Evolutionary conservation across 2,888 invertebrate species (phyloP).

Genomic region (Drosophila quinaria): DNA sequence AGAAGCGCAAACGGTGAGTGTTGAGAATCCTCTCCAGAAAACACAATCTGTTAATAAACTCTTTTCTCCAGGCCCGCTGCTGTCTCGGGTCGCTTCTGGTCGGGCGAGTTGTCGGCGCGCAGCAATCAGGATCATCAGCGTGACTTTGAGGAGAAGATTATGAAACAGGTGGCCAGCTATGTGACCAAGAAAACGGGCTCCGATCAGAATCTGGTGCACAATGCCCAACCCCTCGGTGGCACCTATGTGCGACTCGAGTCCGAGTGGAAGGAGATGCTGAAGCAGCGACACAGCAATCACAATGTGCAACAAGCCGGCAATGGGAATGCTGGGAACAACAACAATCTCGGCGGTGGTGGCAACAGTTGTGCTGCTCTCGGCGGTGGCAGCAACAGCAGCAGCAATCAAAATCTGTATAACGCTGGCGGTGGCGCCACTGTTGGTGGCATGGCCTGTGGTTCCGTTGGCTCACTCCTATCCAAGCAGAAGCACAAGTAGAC

Average conservation of each 20-base stretch:
- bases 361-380: not conserved
- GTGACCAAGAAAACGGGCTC: slow-evolving; percentile 84
- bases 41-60: not conserved
- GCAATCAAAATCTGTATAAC: slow-evolving; percentile 37
- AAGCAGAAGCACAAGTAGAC: slow-evolving; percentile 74
- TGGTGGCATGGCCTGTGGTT: slow-evolving; percentile 31
- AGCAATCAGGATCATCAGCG: slow-evolving; percentile 96
- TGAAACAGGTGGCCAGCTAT: slow-evolving; percentile 86
- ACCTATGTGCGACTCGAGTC: slow-evolving; percentile 91
- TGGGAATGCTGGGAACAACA: not conserved
- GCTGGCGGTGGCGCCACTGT: slow-evolving; percentile 18
- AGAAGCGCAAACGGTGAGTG: slow-evolving; percentile 64
- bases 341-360: slow-evolving; percentile 10
- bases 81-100: slow-evolving; percentile 90
- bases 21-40: fast-evolving
- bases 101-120: slow-evolving; percentile 90
- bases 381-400: slow-evolving; percentile 24
- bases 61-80: slow-evolving; percentile 60
- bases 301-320: slow-evolving; percentile 26
- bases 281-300: slow-evolving; percentile 76
- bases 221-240: slow-evolving; percentile 87
- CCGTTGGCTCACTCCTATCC: slow-evolving; percentile 39
- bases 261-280: slow-evolving; percentile 90
- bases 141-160: slow-evolving; percentile 92
- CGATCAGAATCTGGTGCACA: slow-evolving; percentile 73